Evolutionary conservation across 1,140 invertebrate genomes (phyloP).

Genomic region (Drosophila mojavensis): DNA sequence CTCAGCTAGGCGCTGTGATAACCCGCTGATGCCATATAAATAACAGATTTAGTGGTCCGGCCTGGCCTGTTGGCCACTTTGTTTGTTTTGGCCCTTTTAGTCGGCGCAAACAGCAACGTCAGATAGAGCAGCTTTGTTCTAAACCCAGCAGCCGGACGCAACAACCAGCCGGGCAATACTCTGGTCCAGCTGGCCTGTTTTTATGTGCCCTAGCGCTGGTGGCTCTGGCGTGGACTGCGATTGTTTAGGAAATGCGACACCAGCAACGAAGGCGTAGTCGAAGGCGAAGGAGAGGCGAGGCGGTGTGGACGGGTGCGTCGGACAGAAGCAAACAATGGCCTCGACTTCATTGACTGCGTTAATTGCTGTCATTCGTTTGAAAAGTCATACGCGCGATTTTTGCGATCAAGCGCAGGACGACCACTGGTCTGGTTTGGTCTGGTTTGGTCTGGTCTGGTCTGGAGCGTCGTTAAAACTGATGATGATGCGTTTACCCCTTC

Average conservation of each 20-base stretch:
- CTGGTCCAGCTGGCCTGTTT: conserved; percentile 42
- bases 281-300: conserved; percentile 40
- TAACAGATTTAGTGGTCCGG: conserved; percentile 76
- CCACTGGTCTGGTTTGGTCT: conserved; percentile 31
- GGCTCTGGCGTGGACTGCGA: conserved; percentile 12
- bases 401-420: conserved; percentile 10
- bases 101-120: conserved; percentile 35
- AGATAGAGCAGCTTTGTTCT: conserved; percentile 41
- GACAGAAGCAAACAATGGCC: conserved; percentile 64
- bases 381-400: conserved; percentile 74
- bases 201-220: conserved; percentile 74
- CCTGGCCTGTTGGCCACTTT: conserved; percentile 47
- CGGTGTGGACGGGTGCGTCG: conserved; percentile 7
- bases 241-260: conserved; percentile 22
- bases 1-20: conserved; percentile 30
- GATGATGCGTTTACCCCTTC: conserved; percentile 73
- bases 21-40: conserved; percentile 72
- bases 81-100: conserved; percentile 58
- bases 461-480: conserved; percentile 69
- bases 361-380: conserved; percentile 82
- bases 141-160: not conserved
- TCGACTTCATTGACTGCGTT: conserved; percentile 78
- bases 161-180: not conserved
- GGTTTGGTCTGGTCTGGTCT: conserved; percentile 9
- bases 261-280: conserved; percentile 55